These are phyloP conservation scores for Tetranychus truncatus DNA, from an alignment of 2,888 invertebrate species.

Conservation along the genomic window DNA sequence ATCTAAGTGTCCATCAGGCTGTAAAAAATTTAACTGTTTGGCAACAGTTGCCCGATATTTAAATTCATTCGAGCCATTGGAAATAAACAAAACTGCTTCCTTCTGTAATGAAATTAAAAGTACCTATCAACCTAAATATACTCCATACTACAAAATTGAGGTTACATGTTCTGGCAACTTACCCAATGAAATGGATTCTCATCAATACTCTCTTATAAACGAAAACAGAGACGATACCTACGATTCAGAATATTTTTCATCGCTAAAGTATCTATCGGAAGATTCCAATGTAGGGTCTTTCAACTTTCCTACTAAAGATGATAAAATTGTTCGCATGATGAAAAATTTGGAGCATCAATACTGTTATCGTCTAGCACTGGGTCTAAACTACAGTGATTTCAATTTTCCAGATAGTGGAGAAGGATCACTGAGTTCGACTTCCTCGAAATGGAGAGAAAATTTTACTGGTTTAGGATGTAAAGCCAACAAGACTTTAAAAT, in stretches of 20 bases:
- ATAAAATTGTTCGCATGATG: slow-evolving; percentile 25
- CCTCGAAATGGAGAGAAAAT: slow-evolving; percentile 21
- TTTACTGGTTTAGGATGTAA: slow-evolving; percentile 33
- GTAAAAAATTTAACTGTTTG: slow-evolving; percentile 20
- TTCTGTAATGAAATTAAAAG: slow-evolving; percentile 20
- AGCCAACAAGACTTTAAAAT: slow-evolving; percentile 43
- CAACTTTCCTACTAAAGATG: slow-evolving; percentile 20
- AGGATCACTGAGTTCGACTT: background rate
- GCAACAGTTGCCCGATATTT: slow-evolving; percentile 18
- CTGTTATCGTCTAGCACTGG: slow-evolving; percentile 24
- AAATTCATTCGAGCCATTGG: slow-evolving; percentile 17
- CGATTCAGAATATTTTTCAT: background rate
- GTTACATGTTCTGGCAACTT: slow-evolving; percentile 18
- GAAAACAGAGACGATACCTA: slow-evolving; percentile 5
- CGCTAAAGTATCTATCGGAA: background rate
- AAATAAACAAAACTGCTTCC: slow-evolving; percentile 17
- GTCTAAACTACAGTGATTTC: slow-evolving; percentile 26
- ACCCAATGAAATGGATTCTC: background rate
- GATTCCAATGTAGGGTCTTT: background rate
- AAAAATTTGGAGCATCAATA: slow-evolving; percentile 24
- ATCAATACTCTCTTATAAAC: background rate
- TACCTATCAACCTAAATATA: slow-evolving; percentile 20
- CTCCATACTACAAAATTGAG: slow-evolving; percentile 19
- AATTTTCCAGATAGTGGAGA: slow-evolving; percentile 25
- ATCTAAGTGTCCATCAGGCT: slow-evolving; percentile 19